These are phyloP conservation scores for Ancistrus triradiatus DNA, from an alignment of 2,113 vertebrate genomes.

Conservation along the genomic window DNA sequence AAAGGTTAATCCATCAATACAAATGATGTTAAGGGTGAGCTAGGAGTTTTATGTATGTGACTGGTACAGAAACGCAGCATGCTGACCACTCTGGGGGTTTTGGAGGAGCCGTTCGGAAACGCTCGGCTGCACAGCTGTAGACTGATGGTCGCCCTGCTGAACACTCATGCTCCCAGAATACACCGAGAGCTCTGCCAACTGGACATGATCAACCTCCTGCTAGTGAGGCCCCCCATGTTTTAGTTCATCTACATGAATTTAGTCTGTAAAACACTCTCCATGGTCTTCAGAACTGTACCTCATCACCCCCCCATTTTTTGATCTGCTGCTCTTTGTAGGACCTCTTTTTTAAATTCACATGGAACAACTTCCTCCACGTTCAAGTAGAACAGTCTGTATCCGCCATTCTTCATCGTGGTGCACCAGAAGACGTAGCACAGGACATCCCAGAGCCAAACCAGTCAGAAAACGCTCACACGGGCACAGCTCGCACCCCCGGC, in stretches of 20 bases:
- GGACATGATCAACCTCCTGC: conserved; percentile 82
- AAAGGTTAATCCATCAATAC: too few relatives aligned
- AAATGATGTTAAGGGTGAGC: too few relatives aligned
- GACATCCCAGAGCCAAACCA: conserved; percentile 54
- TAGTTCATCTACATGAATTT: too few relatives aligned
- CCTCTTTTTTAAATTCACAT: conserved; percentile 94
- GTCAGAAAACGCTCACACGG: conserved; percentile 27
- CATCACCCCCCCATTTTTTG: too few relatives aligned
- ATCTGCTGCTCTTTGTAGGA: conserved; percentile 69
- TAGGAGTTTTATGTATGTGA: too few relatives aligned
- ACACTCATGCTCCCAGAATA: conserved; percentile 80
- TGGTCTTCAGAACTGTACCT: too few relatives aligned
- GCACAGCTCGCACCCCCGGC: conserved; percentile 43
- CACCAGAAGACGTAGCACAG: conserved; percentile 60
- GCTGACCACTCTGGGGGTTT: conserved; percentile 85
- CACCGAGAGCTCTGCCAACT: conserved; percentile 88
- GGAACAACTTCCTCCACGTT: conserved; percentile 98
- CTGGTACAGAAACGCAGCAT: conserved; percentile 78
- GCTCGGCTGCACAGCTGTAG: conserved; percentile 86
- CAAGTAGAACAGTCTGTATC: conserved; percentile 93
- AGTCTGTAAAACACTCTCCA: too few relatives aligned
- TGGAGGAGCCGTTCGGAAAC: conserved; percentile 91
- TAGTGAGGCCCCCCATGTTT: conserved; percentile 63
- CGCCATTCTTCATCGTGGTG: conserved; percentile 80
- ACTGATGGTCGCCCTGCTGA: conserved; percentile 85